Evolutionary conservation across 2,113 vertebrate genomes (phyloP), one percentile per base, ranked within the genome.

Genomic region (Piprites chloris): DNA sequence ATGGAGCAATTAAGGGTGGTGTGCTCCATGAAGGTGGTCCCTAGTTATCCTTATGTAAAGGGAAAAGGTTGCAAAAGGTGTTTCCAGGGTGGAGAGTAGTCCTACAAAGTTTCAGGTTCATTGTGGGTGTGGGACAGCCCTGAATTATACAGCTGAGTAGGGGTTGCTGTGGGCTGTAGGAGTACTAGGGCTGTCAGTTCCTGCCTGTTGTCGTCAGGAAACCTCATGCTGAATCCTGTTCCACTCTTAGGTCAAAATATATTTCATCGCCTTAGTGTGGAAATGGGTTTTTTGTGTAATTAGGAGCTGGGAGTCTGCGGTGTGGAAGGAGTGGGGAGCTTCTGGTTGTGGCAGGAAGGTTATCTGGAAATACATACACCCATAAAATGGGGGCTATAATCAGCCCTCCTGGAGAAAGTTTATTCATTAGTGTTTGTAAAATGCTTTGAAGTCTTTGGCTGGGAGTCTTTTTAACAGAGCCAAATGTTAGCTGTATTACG

Each of bases 351-450:
- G 84, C 53, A 82, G 77, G 56, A 69, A 89, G 84, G 77, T 89
- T 83, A 85, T 91, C 86, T 95, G 82, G 52, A 93, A 95, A 93
- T 78, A 89, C 72, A 89, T 14, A 71, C 67, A 61, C 67, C 77
- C 85, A 73, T 94, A 89, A 93, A 96, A 87, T 13, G 16, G 82
- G 90, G 80, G 41, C 80, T 96, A 35, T 89, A 95, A 89, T 92
- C 85, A 88, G 76, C 61, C 75, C 53, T 86, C 53, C 61, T 82
- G 69, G 46, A 87, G 73, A 75, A 89, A 80, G 79, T 58, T 89
- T 90, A 65, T 92, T 97, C 88, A 85, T 95, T 93, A 85, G 82
- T 82, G 69, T 87, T 86, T 90, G 52, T 72, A 78, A 93, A 96
- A 84, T n/a, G 22, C 86, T 95, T 94, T 95, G 88, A 94, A 94